phyloP scores from a whole-genome alignment of 2,888 invertebrate species.

The Yponomeuta plumbellus region DNA sequence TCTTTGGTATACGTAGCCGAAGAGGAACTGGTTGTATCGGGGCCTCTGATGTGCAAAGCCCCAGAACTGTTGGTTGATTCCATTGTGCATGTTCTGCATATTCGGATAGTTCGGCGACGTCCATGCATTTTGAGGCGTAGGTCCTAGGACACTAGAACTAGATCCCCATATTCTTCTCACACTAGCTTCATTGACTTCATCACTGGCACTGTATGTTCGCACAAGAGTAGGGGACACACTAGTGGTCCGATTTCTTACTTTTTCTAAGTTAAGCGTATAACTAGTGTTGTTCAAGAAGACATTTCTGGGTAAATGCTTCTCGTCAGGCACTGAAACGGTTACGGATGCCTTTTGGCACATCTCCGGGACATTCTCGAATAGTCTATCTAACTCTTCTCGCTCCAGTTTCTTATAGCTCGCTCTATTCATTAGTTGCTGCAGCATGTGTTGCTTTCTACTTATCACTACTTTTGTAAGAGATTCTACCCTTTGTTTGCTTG shows the following conservation, averaged over 20 bases:
- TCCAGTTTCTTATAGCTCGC: slow-evolving; percentile 28
- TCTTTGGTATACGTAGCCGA: slow-evolving; percentile 40
- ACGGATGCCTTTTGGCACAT: slow-evolving; percentile 39
- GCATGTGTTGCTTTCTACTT: slow-evolving; percentile 25
- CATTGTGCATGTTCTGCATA: not conserved
- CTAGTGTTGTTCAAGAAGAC: slow-evolving; percentile 43
- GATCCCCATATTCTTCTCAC: slow-evolving; percentile 39
- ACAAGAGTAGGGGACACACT: slow-evolving; percentile 29
- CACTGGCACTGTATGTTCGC: slow-evolving; percentile 35
- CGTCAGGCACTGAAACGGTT: slow-evolving; percentile 44
- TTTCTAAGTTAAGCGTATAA: slow-evolving; percentile 47
- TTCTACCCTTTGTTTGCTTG: not conserved
- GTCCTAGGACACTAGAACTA: slow-evolving; percentile 21
- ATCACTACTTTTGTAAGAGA: not conserved
- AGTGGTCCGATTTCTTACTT: slow-evolving; percentile 32
- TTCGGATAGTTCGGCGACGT: not conserved
- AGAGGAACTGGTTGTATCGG: slow-evolving; percentile 34
- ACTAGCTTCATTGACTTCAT: slow-evolving; percentile 44
- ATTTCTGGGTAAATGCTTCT: slow-evolving; percentile 45
- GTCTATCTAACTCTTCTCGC: slow-evolving; percentile 30
- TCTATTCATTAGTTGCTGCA: slow-evolving; percentile 38
- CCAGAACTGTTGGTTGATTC: not conserved
- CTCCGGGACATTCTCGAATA: slow-evolving; percentile 46
- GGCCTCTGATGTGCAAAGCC: not conserved
- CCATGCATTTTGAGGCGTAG: not conserved